Percentiles rank a stretch among this genome's conserved stretches.
phyloP scores from a whole-genome alignment of 2,113 vertebrate species.

The Ceratotherium simum region DNA sequence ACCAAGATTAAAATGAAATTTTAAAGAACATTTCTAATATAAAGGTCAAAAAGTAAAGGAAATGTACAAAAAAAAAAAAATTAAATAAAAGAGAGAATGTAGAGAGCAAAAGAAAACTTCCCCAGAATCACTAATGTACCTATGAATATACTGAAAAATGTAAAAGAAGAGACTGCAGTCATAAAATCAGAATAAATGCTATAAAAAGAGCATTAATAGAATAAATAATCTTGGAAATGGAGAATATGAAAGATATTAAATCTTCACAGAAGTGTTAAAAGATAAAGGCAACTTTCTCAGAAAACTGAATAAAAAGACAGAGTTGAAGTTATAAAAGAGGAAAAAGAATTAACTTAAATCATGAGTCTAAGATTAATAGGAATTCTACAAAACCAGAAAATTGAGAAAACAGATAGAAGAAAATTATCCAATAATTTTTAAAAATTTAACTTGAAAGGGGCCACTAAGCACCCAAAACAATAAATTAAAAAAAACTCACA shows the following conservation, averaged over 20 bases:
- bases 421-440: not conserved
- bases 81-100: not conserved
- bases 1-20: constrained; percentile 31
- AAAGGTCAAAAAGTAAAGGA: constrained; percentile 24
- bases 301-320: constrained; percentile 31
- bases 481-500: not conserved
- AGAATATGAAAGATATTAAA: constrained; percentile 50
- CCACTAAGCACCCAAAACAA: not conserved
- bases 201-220: constrained; percentile 38
- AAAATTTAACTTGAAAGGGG: not conserved
- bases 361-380: not conserved
- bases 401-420: not conserved
- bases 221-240: constrained; percentile 50
- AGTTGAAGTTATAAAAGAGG: constrained; percentile 44
- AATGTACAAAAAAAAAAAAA: not conserved
- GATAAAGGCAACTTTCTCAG: constrained; percentile 24
- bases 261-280: constrained; percentile 21
- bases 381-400: constrained; percentile 27
- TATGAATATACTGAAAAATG: not conserved
- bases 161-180: not conserved
- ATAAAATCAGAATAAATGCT: constrained; percentile 31
- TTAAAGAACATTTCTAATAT: not conserved
- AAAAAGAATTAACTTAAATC: constrained; percentile 39
- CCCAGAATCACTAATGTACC: not conserved
- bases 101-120: not conserved